Evolutionary conservation across 2,888 invertebrate species (phyloP).

Genomic region (Theretra japonica): DNA sequence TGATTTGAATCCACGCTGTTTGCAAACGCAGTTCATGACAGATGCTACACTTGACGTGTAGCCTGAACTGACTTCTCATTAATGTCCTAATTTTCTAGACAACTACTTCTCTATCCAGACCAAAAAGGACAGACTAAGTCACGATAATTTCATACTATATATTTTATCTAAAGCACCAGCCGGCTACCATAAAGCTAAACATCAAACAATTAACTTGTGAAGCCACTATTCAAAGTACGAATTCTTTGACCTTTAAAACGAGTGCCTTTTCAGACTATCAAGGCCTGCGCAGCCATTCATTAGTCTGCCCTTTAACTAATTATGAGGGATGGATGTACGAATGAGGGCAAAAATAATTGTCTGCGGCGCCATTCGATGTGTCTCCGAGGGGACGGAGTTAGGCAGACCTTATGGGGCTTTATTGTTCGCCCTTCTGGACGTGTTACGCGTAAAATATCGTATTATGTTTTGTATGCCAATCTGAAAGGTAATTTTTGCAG

Average conservation of each 20-base stretch:
- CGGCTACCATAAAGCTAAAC: background rate
- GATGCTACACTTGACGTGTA: too few species aligned
- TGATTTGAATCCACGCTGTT: too few species aligned
- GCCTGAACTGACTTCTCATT: too few species aligned
- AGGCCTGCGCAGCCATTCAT: slow-evolving; percentile 43
- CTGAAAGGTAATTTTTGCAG: too few species aligned
- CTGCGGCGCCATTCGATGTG: slow-evolving; percentile 36
- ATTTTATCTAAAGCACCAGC: background rate
- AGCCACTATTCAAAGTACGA: slow-evolving; percentile 7
- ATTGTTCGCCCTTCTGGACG: background rate
- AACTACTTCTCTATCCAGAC: too few species aligned
- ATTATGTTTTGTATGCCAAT: too few species aligned
- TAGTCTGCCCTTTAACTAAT: slow-evolving; percentile 53
- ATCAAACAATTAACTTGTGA: slow-evolving; percentile 15
- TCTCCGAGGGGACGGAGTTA: background rate
- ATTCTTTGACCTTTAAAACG: slow-evolving; percentile 25
- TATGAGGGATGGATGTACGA: slow-evolving; percentile 54
- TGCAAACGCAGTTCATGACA: too few species aligned
- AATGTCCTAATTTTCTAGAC: too few species aligned
- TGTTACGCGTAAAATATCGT: background rate
- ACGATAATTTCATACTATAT: too few species aligned
- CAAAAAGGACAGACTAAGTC: too few species aligned
- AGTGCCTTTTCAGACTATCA: slow-evolving; percentile 26
- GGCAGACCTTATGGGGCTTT: background rate
- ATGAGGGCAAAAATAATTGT: slow-evolving; percentile 52